These are phyloP conservation scores for Drosophila sturtevanti DNA, from an alignment of 1,140 invertebrate species.

Conservation along the genomic window DNA sequence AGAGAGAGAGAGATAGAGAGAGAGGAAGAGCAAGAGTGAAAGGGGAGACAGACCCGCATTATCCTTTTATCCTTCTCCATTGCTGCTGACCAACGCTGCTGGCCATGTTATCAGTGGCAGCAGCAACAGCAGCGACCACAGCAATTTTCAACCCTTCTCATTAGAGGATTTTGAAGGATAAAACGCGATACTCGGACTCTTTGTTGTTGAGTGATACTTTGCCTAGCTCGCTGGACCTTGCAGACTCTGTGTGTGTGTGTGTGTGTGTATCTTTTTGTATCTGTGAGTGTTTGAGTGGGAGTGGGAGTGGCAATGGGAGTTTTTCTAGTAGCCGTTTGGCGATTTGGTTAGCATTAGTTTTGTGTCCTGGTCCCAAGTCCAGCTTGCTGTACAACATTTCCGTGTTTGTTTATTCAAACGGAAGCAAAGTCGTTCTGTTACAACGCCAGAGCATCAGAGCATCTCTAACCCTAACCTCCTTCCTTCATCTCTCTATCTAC, in stretches of 20 bases:
- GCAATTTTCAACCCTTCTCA: slow-evolving; percentile 81
- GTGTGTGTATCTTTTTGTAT: neutral
- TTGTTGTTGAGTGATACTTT: slow-evolving; percentile 76
- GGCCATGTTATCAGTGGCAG: slow-evolving; percentile 66
- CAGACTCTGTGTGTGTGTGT: neutral
- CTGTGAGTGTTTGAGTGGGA: neutral
- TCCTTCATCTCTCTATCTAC: slow-evolving; percentile 14
- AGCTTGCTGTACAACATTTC: slow-evolving; percentile 63
- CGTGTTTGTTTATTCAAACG: slow-evolving; percentile 81
- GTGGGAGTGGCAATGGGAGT: slow-evolving; percentile 22
- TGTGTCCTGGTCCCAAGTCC: slow-evolving; percentile 29
- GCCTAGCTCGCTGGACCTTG: slow-evolving; percentile 26
- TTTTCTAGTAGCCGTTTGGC: slow-evolving; percentile 49
- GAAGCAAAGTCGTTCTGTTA: slow-evolving; percentile 81
- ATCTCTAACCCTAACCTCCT: slow-evolving; percentile 22
- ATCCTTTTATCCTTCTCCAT: slow-evolving; percentile 70
- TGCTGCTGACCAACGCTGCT: slow-evolving; percentile 62
- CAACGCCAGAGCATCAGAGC: slow-evolving; percentile 60
- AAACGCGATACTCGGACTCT: slow-evolving; percentile 64
- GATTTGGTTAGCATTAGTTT: slow-evolving; percentile 67
- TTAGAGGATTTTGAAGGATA: slow-evolving; percentile 82
- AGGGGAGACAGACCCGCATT: slow-evolving; percentile 59
- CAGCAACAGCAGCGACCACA: slow-evolving; percentile 65
- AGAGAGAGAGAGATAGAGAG: neutral
- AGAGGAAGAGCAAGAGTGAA: neutral